A percentile compares a stretch with the other conserved stretches of the same genome.
Conservation (phyloP, 2,888 invertebrate genomes). For the Meghimatium bilineatum region DNA sequence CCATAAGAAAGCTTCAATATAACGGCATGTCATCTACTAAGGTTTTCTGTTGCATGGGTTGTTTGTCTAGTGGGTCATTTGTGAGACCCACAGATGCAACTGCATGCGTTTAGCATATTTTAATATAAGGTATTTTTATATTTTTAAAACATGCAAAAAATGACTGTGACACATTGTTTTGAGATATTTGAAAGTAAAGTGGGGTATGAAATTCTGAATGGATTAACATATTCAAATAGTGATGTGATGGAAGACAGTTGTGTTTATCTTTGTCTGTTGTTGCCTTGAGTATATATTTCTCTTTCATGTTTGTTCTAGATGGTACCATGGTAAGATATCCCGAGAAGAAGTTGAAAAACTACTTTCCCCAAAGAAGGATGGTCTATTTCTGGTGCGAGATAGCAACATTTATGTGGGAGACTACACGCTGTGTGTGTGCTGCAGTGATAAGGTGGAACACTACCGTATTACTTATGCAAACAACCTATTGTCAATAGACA, state of each 20-base stretch:
- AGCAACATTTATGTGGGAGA: conserved; percentile 99
- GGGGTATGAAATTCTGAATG: no score
- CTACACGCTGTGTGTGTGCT: conserved; percentile 95
- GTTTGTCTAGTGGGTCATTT: no score
- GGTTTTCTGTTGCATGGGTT: no score
- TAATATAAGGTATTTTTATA: no score
- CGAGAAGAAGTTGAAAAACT: conserved; percentile 95
- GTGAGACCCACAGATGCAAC: no score
- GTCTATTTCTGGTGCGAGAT: conserved; percentile 96
- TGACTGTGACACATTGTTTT: no score
- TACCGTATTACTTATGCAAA: conserved; percentile 91
- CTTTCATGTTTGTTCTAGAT: conserved; percentile 80
- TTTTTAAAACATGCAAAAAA: no score
- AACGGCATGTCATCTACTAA: no score
- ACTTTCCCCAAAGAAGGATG: conserved; percentile 83
- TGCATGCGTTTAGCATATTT: no score
- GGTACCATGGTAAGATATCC: conserved; percentile 99
- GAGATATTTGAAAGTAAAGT: no score
- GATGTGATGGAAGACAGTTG: neutral
- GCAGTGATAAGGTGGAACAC: conserved; percentile 94
- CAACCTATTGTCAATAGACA: conserved; percentile 96
- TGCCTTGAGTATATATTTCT: neutral
- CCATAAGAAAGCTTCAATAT: no score
- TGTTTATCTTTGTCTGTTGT: neutral
- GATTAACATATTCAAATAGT: neutral